These are phyloP conservation scores for Procavia capensis DNA, from an alignment of 2,113 vertebrate genomes.

Conservation along the genomic window DNA sequence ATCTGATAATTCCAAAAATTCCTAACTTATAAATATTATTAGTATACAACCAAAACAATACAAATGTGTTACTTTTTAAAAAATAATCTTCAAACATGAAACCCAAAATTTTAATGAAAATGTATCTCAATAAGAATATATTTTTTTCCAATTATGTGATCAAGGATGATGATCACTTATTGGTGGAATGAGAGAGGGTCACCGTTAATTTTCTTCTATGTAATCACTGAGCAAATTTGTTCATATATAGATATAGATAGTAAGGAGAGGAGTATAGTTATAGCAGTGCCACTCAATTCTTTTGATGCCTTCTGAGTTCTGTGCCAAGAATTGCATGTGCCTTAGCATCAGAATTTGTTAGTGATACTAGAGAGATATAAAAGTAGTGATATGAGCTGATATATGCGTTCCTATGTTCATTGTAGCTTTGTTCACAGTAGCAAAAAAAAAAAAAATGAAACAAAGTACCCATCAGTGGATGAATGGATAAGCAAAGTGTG, in stretches of 20 bases:
- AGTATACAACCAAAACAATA: background rate
- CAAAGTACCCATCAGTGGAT: no score
- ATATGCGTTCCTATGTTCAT: no score
- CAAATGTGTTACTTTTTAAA: constrained; percentile 3
- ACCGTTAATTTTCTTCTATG: background rate
- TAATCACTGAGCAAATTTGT: background rate
- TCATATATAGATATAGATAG: background rate
- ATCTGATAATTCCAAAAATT: constrained; percentile 11
- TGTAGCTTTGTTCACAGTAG: no score
- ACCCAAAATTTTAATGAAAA: constrained; percentile 35
- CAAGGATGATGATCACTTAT: constrained; percentile 25
- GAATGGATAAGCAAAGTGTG: no score
- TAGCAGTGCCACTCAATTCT: background rate
- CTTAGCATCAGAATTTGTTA: constrained; percentile 24
- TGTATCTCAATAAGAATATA: background rate
- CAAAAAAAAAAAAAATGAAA: no score
- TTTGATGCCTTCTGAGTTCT: constrained; percentile 20
- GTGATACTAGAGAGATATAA: no score
- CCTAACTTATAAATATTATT: background rate
- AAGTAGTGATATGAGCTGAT: no score
- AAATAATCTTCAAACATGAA: constrained; percentile 39
- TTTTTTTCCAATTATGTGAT: background rate
- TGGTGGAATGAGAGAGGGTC: background rate
- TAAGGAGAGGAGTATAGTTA: background rate
- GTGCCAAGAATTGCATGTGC: background rate